Evolutionary conservation across 2,113 vertebrate genomes (phyloP), one percentile per base, ranked within the genome.

Genomic region (Prinia subflava): DNA sequence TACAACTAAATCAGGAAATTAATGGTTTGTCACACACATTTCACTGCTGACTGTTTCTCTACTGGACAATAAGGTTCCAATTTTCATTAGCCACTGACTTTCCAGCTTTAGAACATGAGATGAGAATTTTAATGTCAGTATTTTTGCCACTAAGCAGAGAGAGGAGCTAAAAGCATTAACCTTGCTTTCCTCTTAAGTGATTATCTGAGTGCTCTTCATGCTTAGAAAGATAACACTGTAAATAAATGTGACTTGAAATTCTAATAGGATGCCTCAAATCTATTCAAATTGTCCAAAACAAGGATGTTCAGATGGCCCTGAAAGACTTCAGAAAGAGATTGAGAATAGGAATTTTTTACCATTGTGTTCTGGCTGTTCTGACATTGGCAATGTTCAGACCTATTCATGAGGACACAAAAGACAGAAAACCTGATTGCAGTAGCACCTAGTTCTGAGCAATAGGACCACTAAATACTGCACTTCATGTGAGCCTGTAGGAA

Each of bases 401-500:
- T 91, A 93, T 93, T 96, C 94, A 90, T 6, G 33, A 68, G 64
- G 76, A 81, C n/a, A 92, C 88, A 95, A 95, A 96, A 81, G 93
- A n/a, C 68, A 74, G 39, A 91, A 88, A 95, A 83, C 13, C 55
- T 93, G 87, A 94, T 77, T 96, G 89, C 50, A 89, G 15, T 18
- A 92, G 60, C 27, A 70, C 16, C 59, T 80, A 7, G 25, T 37
- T 92, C 77, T 81, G 60, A 94, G 83, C 64, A 88, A 25, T 42
- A 76, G 41, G 53, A 23, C 28, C 39, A 55, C 79, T 83, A 70
- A 91, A 37, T 56, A n/a, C 53, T 62, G 50, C 60, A 44, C 41
- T 94, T 94, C 33, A 74, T 59, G 41, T 80, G 68, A 90, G 24
- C 33, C 24, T 86, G 24, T 53, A 55, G 67, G 75, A 94, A 88